Conservation (phyloP, 2,113 vertebrate species). For the Pelobates fuscus region DNA sequence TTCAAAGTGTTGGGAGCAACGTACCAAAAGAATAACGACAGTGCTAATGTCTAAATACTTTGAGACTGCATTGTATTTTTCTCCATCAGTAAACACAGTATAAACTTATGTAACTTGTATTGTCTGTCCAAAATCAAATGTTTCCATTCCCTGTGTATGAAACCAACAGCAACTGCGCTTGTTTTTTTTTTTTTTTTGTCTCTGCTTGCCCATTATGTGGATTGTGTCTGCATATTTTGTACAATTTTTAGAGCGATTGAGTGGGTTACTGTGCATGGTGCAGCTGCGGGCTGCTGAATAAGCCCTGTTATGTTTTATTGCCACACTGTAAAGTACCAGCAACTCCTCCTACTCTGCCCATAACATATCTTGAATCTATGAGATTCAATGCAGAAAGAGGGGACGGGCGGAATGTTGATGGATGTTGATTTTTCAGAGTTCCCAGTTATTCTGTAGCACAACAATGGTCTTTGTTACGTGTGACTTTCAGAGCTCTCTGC, state of each 20-base stretch:
- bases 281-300: constrained; percentile 34
- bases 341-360: constrained; percentile 35
- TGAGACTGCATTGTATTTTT: too few relatives aligned
- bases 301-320: constrained; percentile 28
- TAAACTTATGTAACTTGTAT: too few relatives aligned
- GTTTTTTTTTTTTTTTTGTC: neutral
- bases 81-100: too few relatives aligned
- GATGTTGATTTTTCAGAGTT: constrained; percentile 44
- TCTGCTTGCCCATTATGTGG: constrained; percentile 1
- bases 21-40: too few relatives aligned
- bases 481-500: constrained; percentile 16
- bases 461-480: constrained; percentile 42
- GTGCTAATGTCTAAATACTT: too few relatives aligned
- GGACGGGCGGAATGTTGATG: constrained; percentile 24
- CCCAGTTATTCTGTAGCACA: constrained; percentile 30
- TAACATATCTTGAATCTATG: constrained; percentile 29
- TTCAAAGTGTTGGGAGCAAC: too few relatives aligned
- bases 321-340: constrained; percentile 32
- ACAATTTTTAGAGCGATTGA: neutral
- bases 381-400: neutral
- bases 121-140: too few relatives aligned
- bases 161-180: too few relatives aligned
- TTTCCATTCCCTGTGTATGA: too few relatives aligned
- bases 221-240: neutral
- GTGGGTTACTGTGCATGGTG: constrained; percentile 32